Conservation (phyloP, 2,888 invertebrate species). For the Lycocerus yunnanus region DNA sequence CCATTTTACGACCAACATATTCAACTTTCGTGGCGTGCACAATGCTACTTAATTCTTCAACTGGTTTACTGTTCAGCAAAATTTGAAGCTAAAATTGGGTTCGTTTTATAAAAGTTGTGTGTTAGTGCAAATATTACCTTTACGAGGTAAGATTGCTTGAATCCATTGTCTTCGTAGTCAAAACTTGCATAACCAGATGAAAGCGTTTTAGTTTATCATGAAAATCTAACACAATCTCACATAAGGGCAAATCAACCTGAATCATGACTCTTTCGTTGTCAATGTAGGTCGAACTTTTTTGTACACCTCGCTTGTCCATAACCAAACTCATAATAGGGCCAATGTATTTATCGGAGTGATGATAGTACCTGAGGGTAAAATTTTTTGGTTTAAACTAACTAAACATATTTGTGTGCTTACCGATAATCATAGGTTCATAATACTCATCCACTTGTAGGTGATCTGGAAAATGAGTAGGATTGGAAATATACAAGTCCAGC, state of each 20-base stretch:
- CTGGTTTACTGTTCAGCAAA: slow-evolving; percentile 75
- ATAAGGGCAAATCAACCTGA: slow-evolving; percentile 83
- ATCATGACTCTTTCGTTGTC: slow-evolving; percentile 83
- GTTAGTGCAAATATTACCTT: slow-evolving; percentile 46
- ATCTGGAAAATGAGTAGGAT: slow-evolving; percentile 77
- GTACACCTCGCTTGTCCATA: slow-evolving; percentile 73
- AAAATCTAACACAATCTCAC: slow-evolving; percentile 94
- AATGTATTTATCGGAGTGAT: slow-evolving; percentile 81
- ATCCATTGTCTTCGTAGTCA: slow-evolving; percentile 90
- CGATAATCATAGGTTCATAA: slow-evolving; percentile 85
- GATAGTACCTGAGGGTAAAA: slow-evolving; percentile 70
- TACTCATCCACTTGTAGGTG: slow-evolving; percentile 69
- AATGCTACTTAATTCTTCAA: slow-evolving; percentile 85
- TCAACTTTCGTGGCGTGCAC: slow-evolving; percentile 74
- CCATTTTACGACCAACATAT: slow-evolving; percentile 69
- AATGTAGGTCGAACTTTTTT: slow-evolving; percentile 73
- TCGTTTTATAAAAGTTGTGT: neutral
- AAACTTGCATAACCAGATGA: slow-evolving; percentile 96
- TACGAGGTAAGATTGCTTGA: slow-evolving; percentile 74
- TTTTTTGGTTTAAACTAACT: neutral
- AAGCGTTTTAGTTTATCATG: slow-evolving; percentile 88
- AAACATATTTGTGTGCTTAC: slow-evolving; percentile 52
- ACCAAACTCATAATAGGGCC: slow-evolving; percentile 74
- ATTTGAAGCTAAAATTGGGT: slow-evolving; percentile 67
- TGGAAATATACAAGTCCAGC: slow-evolving; percentile 68